Base-by-base conservation (phyloP, 2,797 vertebrate genomes). In the Sebastolobus altivelis region DNA sequence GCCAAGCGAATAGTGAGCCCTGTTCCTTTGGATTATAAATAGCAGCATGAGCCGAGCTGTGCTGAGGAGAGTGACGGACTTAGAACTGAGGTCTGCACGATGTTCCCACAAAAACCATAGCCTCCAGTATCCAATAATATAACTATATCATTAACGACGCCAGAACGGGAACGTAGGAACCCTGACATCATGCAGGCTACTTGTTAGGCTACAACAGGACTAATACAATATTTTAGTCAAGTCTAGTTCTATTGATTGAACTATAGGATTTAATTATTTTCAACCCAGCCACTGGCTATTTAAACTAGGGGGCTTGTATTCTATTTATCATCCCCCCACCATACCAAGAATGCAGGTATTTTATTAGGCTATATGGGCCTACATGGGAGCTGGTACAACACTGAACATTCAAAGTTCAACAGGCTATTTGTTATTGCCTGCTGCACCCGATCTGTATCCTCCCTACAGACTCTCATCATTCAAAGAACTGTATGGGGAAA, bases 1-100 rank as follows among this genome's bases (percentile, higher is more conserved):
- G 38, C 83, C 84, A 77, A 70, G 87, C 66, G 80, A 86, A 88
- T 79, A 86, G 89, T 88, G 87, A 93, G 83, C 60, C 78, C 77
- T 71, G 86, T 83, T 89, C 87, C 85, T 87, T 46, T 69, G 85
- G 82, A 93, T 90, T 95, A 95, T 94, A 95, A 95, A 96, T 95
- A 96, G 94, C 88, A 85, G 43, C 81, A 69, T 73, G 81, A 90
- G 69, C 68, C 8, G 35, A 85, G 84, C 80, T 67, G 74, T 80
- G 75, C 63, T 81, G 65, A 83, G 58, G 71, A 86, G 85, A 82
- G 80, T 78, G 78, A 85, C 11, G 5, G 87, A 88, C 81, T 80
- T 75, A 77, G 35, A 82, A 72, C 76, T 70, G 65, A 89, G 79
- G 87, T 85, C 79, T 84, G 75, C 38, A 40, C 77, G 87, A 88